Conservation (phyloP, 1,140 invertebrate species). For the Bombus impatiens region DNA sequence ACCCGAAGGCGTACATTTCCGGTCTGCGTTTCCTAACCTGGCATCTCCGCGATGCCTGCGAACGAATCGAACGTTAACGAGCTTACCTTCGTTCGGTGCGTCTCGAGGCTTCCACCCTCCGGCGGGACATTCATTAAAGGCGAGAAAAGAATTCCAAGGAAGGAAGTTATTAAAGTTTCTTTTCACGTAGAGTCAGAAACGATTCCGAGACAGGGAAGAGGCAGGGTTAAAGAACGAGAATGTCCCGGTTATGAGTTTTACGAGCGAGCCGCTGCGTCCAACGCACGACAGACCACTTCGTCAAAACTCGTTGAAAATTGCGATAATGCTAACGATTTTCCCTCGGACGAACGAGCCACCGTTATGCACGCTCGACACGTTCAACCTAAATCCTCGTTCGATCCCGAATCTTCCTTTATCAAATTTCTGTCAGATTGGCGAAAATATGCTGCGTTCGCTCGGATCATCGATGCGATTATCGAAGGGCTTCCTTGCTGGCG, state of each 20-base stretch:
- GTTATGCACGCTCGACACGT: constrained; percentile 46
- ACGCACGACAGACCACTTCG: background rate
- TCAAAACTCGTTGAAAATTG: constrained; percentile 52
- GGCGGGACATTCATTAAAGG: constrained; percentile 26
- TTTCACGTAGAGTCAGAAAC: constrained; percentile 29
- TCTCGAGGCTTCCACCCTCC: background rate
- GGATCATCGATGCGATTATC: constrained; percentile 2
- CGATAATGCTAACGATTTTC: constrained; percentile 65
- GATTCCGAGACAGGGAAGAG: background rate
- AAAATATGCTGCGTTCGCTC: constrained; percentile 38
- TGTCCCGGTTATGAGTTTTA: constrained; percentile 45
- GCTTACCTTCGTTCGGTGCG: background rate
- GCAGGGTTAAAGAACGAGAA: constrained; percentile 39
- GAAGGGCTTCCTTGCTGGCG: background rate
- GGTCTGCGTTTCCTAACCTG: no score
- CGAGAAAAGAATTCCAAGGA: constrained; percentile 12
- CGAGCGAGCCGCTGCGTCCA: constrained; percentile 17
- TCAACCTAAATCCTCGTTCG: constrained; percentile 17
- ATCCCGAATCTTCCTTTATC: constrained; percentile 47
- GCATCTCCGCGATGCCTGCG: background rate
- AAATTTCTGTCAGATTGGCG: constrained; percentile 52
- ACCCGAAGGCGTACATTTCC: background rate
- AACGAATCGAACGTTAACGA: constrained; percentile 19
- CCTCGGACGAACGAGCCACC: constrained; percentile 56
- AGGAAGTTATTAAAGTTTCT: constrained; percentile 42